Evolutionary conservation across 1,140 invertebrate species (phyloP).

Genomic region (Monomorium pharaonis): DNA sequence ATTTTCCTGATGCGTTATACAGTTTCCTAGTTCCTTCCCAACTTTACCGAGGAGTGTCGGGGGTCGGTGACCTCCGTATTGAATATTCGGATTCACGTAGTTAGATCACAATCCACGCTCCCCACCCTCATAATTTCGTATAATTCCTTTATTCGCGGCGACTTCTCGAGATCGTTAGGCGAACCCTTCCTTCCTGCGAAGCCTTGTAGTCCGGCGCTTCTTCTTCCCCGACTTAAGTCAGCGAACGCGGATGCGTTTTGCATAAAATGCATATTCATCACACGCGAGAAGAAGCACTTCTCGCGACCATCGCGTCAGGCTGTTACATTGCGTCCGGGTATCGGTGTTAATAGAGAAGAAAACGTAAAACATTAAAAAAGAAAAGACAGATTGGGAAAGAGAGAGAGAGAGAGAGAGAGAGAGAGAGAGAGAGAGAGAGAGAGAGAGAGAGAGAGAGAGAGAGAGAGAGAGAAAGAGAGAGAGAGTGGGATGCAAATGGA

Average conservation of each 20-base stretch:
- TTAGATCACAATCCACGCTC: constrained; percentile 34
- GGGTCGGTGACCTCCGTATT: background rate
- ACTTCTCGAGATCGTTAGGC: constrained; percentile 23
- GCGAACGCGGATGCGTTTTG: constrained; percentile 44
- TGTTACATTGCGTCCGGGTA: constrained; percentile 25
- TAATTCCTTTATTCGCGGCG: constrained; percentile 45
- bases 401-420: background rate
- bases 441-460: too few relatives aligned
- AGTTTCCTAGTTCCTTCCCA: background rate
- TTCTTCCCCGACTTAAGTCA: constrained; percentile 32
- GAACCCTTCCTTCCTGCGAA: constrained; percentile 25
- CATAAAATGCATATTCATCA: constrained; percentile 60
- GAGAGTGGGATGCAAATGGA: background rate
- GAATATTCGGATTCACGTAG: constrained; percentile 13
- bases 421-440: too few relatives aligned
- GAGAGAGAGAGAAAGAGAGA: background rate
- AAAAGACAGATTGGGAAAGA: too few relatives aligned
- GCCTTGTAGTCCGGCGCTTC: constrained; percentile 7
- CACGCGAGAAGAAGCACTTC: constrained; percentile 46
- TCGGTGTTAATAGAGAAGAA: background rate
- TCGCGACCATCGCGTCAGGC: background rate
- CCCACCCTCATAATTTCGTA: constrained; percentile 3
- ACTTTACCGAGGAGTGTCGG: background rate
- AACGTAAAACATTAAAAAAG: background rate
- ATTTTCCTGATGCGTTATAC: constrained; percentile 1